Conservation (phyloP, 2,888 invertebrate species). For the Rutpela maculata region DNA sequence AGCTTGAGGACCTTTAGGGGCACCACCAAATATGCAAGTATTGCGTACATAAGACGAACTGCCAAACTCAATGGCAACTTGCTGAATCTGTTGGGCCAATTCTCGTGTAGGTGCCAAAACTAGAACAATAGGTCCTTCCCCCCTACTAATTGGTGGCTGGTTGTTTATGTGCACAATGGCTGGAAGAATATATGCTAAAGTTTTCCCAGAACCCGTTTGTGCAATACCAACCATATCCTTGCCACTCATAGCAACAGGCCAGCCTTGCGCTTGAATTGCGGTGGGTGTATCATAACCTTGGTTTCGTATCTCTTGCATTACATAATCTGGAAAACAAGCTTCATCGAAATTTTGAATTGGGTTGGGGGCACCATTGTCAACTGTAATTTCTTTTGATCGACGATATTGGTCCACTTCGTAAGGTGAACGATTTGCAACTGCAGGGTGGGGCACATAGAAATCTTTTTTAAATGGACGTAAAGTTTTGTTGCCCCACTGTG, state of each 20-base stretch:
- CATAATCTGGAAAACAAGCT: slow-evolving; percentile 87
- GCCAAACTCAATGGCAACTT: slow-evolving; percentile 91
- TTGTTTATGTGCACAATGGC: slow-evolving; percentile 93
- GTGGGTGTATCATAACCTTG: slow-evolving; percentile 86
- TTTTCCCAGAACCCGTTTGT: slow-evolving; percentile 89
- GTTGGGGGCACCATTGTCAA: slow-evolving; percentile 85
- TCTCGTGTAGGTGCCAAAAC: slow-evolving; percentile 88
- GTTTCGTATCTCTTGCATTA: slow-evolving; percentile 83
- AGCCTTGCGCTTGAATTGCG: slow-evolving; percentile 91
- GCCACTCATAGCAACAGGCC: slow-evolving; percentile 91
- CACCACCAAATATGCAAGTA: slow-evolving; percentile 93
- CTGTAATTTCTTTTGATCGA: slow-evolving; percentile 88
- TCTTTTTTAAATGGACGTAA: slow-evolving; percentile 90
- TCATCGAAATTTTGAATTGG: slow-evolving; percentile 88
- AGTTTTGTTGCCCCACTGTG: slow-evolving; percentile 84
- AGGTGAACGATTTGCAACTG: slow-evolving; percentile 80
- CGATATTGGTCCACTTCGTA: slow-evolving; percentile 86
- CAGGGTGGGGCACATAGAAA: slow-evolving; percentile 86
- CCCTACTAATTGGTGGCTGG: slow-evolving; percentile 85
- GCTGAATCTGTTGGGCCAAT: slow-evolving; percentile 88
- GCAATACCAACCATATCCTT: slow-evolving; percentile 92
- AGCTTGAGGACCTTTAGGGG: slow-evolving; percentile 90
- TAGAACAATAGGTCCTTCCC: slow-evolving; percentile 90
- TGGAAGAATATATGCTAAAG: slow-evolving; percentile 88
- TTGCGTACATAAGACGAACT: slow-evolving; percentile 86